These are phyloP conservation scores for Trididemnum miniatum DNA, from an alignment of 23 tunicate species.

Conservation along the genomic window DNA sequence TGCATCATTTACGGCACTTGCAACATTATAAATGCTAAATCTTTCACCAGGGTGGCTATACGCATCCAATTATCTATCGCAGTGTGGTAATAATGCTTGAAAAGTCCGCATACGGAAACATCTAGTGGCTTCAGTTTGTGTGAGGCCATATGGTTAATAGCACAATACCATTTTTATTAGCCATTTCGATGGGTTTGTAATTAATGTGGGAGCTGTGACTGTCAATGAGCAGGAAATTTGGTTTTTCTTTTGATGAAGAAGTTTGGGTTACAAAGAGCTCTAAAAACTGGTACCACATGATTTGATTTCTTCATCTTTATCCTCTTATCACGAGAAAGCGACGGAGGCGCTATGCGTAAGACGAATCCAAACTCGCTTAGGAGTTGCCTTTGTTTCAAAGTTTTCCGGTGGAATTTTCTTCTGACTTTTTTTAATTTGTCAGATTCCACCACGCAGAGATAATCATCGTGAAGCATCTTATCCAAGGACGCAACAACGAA, in stretches of 20 bases:
- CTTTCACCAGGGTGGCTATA: slow-evolving; percentile 4
- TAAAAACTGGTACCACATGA: not conserved
- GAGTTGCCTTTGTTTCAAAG: no score
- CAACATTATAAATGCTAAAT: not conserved
- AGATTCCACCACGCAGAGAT: no score
- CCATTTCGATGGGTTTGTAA: not conserved
- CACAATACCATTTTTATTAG: not conserved
- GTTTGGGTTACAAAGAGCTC: slow-evolving; percentile 14
- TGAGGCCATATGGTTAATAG: slow-evolving; percentile 17
- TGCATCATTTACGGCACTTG: not conserved
- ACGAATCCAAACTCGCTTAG: no score
- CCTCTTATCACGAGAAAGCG: no score
- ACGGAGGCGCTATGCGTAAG: no score
- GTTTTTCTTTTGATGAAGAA: not conserved
- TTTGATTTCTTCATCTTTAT: no score
- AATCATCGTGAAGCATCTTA: no score
- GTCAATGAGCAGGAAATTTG: slow-evolving; percentile 11
- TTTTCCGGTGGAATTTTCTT: no score
- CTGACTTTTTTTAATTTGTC: no score
- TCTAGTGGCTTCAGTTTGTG: slow-evolving; percentile 40
- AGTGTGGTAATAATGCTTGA: not conserved
- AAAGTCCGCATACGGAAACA: slow-evolving; percentile 34
- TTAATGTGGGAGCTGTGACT: slow-evolving; percentile 4
- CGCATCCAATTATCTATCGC: not conserved
- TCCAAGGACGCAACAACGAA: no score